A percentile compares a stretch with the other conserved stretches of the same genome.
These are phyloP conservation scores for Delichon dasypus DNA, from an alignment of 2,797 vertebrate genomes.

Conservation along the genomic window DNA sequence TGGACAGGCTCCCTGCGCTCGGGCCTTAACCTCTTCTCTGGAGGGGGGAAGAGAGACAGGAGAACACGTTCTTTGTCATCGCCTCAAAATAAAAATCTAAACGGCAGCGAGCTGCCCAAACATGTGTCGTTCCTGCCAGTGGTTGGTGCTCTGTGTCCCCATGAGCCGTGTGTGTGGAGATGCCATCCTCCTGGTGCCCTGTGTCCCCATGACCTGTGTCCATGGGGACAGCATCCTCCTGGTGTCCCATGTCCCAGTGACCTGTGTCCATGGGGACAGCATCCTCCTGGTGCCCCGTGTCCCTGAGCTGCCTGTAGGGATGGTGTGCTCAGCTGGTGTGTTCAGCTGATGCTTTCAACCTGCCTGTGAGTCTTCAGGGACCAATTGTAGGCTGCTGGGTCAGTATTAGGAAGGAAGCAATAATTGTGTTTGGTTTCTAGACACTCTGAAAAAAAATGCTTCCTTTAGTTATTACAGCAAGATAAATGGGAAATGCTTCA, in stretches of 20 bases:
- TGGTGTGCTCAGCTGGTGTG: background rate
- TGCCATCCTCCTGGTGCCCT: no score
- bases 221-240: accelerated
- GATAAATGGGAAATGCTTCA: background rate
- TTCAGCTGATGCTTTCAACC: background rate
- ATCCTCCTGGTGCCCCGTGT: background rate
- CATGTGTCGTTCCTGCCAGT: background rate
- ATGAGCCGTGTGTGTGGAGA: no score
- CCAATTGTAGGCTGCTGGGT: background rate
- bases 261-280: background rate
- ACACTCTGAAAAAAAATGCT: background rate
- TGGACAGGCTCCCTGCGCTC: background rate
- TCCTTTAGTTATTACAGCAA: background rate
- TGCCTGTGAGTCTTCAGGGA: background rate
- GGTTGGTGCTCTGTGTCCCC: background rate
- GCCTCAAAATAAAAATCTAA: background rate
- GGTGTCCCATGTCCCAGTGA: background rate
- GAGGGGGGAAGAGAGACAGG: background rate
- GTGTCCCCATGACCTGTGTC: background rate
- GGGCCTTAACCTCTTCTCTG: background rate
- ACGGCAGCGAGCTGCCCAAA: background rate
- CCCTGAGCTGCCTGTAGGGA: background rate
- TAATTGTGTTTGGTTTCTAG: background rate
- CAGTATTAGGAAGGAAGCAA: background rate
- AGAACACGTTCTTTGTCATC: background rate